Conservation (phyloP, 2,113 vertebrate genomes). For the Rattus norvegicus region DNA sequence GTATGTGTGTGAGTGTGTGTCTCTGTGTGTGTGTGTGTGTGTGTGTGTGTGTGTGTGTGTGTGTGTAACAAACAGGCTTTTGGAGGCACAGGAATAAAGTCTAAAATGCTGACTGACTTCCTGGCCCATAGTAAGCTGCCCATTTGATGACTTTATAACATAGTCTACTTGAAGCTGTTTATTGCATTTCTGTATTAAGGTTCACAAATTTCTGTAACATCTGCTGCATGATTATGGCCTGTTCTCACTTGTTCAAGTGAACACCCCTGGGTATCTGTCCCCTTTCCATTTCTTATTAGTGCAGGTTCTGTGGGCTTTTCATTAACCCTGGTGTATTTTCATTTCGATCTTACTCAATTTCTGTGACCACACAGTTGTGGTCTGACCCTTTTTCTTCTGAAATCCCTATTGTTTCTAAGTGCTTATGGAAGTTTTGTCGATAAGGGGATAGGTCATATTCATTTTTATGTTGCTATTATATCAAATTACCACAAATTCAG, state of each 20-base stretch:
- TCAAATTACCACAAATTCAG: neutral
- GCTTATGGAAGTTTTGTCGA: neutral
- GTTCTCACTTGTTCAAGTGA: neutral
- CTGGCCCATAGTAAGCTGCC: neutral
- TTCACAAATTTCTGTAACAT: slow-evolving; percentile 11
- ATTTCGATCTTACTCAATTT: slow-evolving; percentile 39
- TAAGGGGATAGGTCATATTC: neutral
- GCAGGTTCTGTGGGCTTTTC: neutral
- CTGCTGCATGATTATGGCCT: neutral
- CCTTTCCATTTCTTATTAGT: slow-evolving; percentile 18
- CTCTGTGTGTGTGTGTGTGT: neutral
- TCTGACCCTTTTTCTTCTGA: neutral
- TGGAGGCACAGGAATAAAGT: neutral
- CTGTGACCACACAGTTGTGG: neutral
- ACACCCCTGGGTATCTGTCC: neutral
- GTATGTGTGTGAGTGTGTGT: too few relatives aligned
- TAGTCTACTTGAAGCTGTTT: neutral
- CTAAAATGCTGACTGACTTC: neutral
- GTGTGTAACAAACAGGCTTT: neutral
- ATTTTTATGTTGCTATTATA: slow-evolving; percentile 11
- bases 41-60: too few relatives aligned
- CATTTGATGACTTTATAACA: neutral
- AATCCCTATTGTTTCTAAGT: neutral
- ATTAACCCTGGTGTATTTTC: neutral
- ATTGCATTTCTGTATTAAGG: slow-evolving; percentile 46